Evolutionary conservation across 2,113 vertebrate species (phyloP).

Genomic region (Agapornis roseicollis): DNA sequence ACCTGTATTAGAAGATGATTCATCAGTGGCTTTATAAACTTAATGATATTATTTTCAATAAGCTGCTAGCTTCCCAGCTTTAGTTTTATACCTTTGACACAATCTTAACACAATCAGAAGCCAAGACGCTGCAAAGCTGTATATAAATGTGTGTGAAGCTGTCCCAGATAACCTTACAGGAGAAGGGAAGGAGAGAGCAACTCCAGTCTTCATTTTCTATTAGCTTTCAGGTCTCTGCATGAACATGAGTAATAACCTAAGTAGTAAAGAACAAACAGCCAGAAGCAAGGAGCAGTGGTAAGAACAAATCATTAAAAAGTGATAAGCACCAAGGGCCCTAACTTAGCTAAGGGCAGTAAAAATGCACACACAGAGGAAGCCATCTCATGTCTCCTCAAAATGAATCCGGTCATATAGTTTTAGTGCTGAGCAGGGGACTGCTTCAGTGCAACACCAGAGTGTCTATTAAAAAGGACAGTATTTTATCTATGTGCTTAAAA

Average conservation of each 20-base stretch:
- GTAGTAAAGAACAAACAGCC: slow-evolving; percentile 35
- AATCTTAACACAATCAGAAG: not conserved
- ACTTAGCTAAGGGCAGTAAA: slow-evolving; percentile 25
- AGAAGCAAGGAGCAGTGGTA: slow-evolving; percentile 26
- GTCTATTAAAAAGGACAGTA: not conserved
- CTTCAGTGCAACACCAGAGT: not conserved
- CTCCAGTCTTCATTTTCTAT: not conserved
- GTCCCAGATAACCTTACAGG: not conserved
- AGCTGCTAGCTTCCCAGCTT: not conserved
- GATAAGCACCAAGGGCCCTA: slow-evolving; percentile 1
- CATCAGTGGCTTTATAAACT: not conserved
- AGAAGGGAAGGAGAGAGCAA: not conserved
- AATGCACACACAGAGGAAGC: not conserved
- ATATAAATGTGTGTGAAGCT: not conserved
- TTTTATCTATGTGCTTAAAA: not conserved
- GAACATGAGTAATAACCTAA: slow-evolving; percentile 26
- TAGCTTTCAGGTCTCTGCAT: slow-evolving; percentile 7
- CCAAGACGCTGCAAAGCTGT: not conserved
- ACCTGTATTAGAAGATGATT: not conserved
- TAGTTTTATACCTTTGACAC: not conserved
- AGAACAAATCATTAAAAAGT: slow-evolving; percentile 44
- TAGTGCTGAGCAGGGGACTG: slow-evolving; percentile 27
- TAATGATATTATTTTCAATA: not conserved
- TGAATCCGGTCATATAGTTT: not conserved
- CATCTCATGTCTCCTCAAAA: not conserved